Base-by-base conservation (phyloP, 2,888 invertebrate genomes). In the Yponomeuta malinellus region DNA sequence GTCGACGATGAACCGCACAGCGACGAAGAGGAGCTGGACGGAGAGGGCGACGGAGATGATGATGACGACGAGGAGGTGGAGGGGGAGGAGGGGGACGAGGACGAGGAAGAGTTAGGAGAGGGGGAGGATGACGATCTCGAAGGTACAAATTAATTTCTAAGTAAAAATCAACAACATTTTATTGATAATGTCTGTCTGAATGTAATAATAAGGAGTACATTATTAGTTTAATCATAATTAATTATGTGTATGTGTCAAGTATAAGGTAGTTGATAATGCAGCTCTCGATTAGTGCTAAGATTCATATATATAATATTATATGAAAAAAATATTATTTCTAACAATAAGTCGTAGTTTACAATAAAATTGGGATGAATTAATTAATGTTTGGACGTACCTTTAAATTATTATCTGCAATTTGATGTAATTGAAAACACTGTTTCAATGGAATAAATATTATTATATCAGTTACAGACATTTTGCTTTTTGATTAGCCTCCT, bases 121-220 rank as follows among this genome's bases (percentile, higher is more conserved):
- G 93, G 92, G 71, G 93, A 93, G 74, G 95, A 95, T n/a, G 95
- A 95, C 77, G 95, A 95, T 82, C 92, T 95, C 82, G 94, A 93
- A 78, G 95, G 94, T 85, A 52, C 33, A 63, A 70, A 59, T 5
- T 59, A 59, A 59, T 59, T 59, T 59, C 15, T 59, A 59, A 59
- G 52, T 15, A 59, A 59, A 15, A 68, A n/a, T 12, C 10, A 37
- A 37, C 68, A 29, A 15, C 52, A 59, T 59, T 59, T 59, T 15
- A 59, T 15, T 15, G 52, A 12, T 12, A 59, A 59, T 59, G 52
- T 59, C 52, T 59, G 52, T 59, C 52, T 59, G 33, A 29, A 10
- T 65, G 29, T 65, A 33, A 31, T 65, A 65, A 31, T 65, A 33
- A 33, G n/a, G 23, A 63, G 65, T 12, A 29, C 29, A 33, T 65